phyloP scores from a whole-genome alignment of 2,113 vertebrate species.

The Clarias macrocephalus region DNA sequence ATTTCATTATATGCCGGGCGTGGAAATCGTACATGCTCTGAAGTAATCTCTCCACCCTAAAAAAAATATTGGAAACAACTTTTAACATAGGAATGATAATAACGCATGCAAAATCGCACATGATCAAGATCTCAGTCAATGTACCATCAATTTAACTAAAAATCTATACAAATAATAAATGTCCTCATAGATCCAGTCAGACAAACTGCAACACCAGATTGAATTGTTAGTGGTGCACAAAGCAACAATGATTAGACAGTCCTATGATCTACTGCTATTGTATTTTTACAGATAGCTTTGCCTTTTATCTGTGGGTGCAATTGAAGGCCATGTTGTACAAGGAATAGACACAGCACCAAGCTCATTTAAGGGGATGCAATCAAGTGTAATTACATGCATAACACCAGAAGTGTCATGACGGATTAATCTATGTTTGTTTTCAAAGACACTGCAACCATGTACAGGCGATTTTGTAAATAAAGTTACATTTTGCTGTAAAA shows the following conservation, averaged over 20 bases:
- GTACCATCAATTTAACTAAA: neutral
- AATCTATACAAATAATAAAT: neutral
- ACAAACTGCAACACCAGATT: neutral
- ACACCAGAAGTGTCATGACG: too few species aligned
- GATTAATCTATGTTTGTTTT: too few species aligned
- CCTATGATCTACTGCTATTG: too few species aligned
- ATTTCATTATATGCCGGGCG: neutral
- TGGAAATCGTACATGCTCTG: neutral
- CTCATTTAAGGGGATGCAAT: too few species aligned
- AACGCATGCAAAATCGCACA: neutral
- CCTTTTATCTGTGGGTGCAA: too few species aligned
- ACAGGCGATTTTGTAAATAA: too few species aligned
- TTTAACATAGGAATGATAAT: neutral
- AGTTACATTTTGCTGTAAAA: too few species aligned
- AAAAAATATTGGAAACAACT: neutral
- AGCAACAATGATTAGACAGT: neutral
- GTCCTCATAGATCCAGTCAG: neutral
- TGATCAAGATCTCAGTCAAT: neutral
- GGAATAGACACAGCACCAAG: too few species aligned
- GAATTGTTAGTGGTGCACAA: neutral
- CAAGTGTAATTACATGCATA: too few species aligned
- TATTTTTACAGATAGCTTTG: too few species aligned
- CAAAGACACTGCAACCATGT: too few species aligned
- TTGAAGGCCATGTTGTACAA: too few species aligned
- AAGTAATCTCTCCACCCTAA: conserved; percentile 20